These are phyloP conservation scores for Ptilonorhynchus violaceus DNA, from an alignment of 2,113 vertebrate species.

Conservation along the genomic window DNA sequence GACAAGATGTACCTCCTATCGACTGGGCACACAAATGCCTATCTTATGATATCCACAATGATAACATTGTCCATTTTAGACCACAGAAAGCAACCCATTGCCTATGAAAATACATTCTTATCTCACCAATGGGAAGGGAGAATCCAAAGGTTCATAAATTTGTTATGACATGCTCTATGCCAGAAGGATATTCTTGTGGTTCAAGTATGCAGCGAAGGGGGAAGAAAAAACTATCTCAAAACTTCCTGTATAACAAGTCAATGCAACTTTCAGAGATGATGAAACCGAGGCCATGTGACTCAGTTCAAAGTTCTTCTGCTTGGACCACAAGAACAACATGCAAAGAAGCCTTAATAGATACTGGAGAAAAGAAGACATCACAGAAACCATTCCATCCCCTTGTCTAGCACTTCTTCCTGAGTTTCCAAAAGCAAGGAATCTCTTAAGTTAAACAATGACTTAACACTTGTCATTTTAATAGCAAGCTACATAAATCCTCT, in stretches of 20 bases:
- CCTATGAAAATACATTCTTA: neutral
- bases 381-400: neutral
- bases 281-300: neutral
- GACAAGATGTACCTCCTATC: neutral
- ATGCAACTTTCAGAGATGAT: neutral
- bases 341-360: neutral
- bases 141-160: neutral
- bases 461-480: neutral
- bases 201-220: neutral
- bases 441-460: neutral
- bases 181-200: neutral
- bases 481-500: neutral
- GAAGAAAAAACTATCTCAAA: neutral
- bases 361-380: neutral
- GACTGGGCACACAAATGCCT: neutral
- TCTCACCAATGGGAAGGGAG: neutral
- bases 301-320: neutral
- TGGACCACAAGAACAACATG: neutral
- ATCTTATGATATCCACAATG: neutral
- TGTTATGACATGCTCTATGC: neutral
- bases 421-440: neutral
- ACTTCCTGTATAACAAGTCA: conserved; percentile 16
- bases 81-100: rapidly evolving
- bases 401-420: neutral
- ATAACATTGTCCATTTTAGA: neutral